Evolutionary conservation across 2,113 vertebrate genomes (phyloP).

Genomic region (Chionis minor): DNA sequence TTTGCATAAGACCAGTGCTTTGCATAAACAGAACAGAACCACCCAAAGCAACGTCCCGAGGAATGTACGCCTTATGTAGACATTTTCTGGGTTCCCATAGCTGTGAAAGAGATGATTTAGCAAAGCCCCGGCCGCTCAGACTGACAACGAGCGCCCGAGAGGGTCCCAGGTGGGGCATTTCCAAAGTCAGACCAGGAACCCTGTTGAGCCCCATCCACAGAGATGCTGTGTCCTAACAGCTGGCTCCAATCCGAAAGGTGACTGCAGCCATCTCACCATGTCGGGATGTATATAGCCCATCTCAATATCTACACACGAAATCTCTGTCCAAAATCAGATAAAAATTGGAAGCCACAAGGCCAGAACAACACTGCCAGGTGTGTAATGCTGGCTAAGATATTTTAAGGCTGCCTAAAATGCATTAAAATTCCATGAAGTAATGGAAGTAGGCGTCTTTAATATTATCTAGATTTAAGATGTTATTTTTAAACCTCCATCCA

Average conservation of each 20-base stretch:
- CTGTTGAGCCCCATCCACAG: not conserved
- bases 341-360: not conserved
- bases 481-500: not conserved
- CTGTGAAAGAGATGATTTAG: not conserved
- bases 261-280: not conserved
- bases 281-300: not conserved
- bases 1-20: not conserved
- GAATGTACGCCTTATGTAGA: not conserved
- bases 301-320: not conserved
- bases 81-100: not conserved
- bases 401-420: not conserved
- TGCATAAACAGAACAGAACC: not conserved
- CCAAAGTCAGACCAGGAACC: not conserved
- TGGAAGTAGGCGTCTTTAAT: not conserved
- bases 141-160: accelerated
- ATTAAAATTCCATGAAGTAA: not conserved
- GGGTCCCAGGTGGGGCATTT: not conserved
- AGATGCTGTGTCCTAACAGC: accelerated
- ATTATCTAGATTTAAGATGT: not conserved
- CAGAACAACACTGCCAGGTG: not conserved
- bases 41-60: not conserved
- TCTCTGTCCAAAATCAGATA: not conserved
- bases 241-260: accelerated
- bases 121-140: not conserved
- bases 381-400: not conserved